phyloP scores from a whole-genome alignment of 2,113 vertebrate genomes.

The Columba livia region DNA sequence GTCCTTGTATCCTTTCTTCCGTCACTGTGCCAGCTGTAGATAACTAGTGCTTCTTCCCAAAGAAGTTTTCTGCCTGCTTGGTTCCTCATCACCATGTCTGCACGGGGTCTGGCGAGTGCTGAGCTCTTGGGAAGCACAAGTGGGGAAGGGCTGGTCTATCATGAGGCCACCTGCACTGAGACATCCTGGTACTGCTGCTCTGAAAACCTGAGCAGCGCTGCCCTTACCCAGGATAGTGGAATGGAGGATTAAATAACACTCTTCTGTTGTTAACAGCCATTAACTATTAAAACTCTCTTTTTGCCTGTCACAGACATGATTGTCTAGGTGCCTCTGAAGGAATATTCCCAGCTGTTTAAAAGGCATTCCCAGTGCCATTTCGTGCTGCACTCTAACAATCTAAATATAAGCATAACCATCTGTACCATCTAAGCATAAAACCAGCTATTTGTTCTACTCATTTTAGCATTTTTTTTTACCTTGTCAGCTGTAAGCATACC shows the following conservation, averaged over 20 bases:
- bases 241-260: not conserved
- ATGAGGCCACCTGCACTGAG: not conserved
- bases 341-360: not conserved
- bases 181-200: not conserved
- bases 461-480: not conserved
- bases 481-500: not conserved
- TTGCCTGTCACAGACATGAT: not conserved
- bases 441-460: not conserved
- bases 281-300: not conserved
- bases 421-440: not conserved
- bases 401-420: not conserved
- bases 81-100: not conserved
- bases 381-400: not conserved
- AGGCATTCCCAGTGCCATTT: not conserved
- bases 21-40: not conserved
- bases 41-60: not conserved
- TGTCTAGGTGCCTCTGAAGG: not conserved
- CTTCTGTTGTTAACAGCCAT: not conserved
- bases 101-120: fast-evolving
- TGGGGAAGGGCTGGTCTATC: not conserved
- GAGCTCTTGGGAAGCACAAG: fast-evolving
- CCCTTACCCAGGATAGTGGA: not conserved
- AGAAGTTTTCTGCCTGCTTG: not conserved
- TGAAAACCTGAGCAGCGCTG: not conserved
- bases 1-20: not conserved